Evolutionary conservation across 2,797 vertebrate species (phyloP).

Genomic region (Nyctibius grandis): DNA sequence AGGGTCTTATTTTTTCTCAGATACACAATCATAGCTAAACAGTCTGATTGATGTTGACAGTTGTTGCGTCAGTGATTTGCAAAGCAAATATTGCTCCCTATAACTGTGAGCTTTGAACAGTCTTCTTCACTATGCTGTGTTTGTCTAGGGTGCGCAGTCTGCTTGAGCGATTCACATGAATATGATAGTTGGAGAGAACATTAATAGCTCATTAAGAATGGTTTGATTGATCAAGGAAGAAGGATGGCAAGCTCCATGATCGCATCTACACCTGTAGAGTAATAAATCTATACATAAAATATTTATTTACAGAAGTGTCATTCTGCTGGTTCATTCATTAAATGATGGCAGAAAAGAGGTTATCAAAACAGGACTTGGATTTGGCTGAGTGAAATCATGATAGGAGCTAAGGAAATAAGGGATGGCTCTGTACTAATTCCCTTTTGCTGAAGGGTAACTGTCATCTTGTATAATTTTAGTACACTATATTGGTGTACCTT

Average conservation of each 20-base stretch:
- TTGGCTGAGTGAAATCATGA: neutral
- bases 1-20: neutral
- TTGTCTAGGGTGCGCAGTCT: neutral
- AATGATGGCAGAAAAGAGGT: neutral
- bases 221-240: neutral
- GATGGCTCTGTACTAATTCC: neutral
- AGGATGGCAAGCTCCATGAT: neutral
- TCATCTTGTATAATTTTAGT: neutral
- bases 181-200: neutral
- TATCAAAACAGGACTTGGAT: neutral
- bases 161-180: neutral
- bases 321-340: neutral
- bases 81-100: neutral
- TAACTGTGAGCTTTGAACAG: neutral
- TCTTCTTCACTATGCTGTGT: neutral
- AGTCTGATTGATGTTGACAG: neutral
- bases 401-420: neutral
- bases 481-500: fast-evolving
- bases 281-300: neutral
- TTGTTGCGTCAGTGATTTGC: neutral
- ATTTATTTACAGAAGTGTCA: neutral
- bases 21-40: neutral
- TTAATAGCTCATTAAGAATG: neutral
- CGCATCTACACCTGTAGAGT: neutral
- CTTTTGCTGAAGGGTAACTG: neutral